Base-by-base conservation (phyloP, 2,113 vertebrate species). In the Mungos mungo region DNA sequence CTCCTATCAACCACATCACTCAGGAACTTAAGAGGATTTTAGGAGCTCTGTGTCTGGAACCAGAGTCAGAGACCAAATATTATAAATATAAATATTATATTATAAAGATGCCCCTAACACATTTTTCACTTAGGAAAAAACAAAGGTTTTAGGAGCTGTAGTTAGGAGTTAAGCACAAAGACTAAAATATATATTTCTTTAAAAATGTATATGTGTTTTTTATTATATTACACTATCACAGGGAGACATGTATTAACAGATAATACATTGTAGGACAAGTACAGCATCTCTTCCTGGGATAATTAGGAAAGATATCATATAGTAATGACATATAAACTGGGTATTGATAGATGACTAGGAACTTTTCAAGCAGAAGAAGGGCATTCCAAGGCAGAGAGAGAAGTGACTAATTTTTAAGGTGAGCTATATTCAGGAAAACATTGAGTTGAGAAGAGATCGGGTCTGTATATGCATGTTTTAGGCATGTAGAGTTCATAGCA, bases 391-490 rank as follows among this genome's bases (percentile, higher is more conserved):
- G 21, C 23, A 95, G 71, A 88, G 68, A 92, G 14, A 88, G 33
- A 93, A 63, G 45, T 86, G 71, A 66, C n/a, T 91, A 69, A 0
- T 81, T 94, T 92, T 38, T 96, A 84, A 97, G 47, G 18, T 83
- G 68, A 80, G 21, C 18, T 52, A 10, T 87, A 4, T 86, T 77
- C 77, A 69, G 66, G 88, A 88, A 91, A 57, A 68, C 1, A 60
- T 23, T 60, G 57, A 60, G 21, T 60, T 79, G 57, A 80, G 76
- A 76, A 74, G 47, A 95, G 12, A 29, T 31, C 25, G 33, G 33
- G 21, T 60, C 47, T 88, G 6, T 79, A 5, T 84, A 21, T 76
- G 25, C 66, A 50, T 86, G 27, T 77, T 95, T 90, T 84, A 88
- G 84, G 41, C 85, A 76, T 74, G n/a, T 47, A 11, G 35, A 87